Base-by-base conservation (phyloP, 2,888 invertebrate species). In the Nezara viridula region DNA sequence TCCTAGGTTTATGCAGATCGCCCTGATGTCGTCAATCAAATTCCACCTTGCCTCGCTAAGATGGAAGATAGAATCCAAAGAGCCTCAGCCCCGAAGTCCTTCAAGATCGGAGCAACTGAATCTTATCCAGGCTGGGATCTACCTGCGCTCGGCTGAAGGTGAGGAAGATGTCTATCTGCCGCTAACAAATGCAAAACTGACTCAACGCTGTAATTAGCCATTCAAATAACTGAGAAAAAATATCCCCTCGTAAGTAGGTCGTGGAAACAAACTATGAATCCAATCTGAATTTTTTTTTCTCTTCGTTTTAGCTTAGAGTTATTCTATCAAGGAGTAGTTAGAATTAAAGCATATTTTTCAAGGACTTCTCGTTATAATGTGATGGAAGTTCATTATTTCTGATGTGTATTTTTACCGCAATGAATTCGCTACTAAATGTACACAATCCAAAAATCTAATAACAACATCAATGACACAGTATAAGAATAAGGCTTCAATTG, bases 61-160 rank as follows among this genome's bases (percentile, higher is more conserved):
- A n/a, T n/a, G n/a, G 5, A 14, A 60, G 60, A 60, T 73, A 73
- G 66, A 73, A 73, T 44, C 14, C 81, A 44, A 44, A 47, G 40
- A 77, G 6, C 77, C 37, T 40, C 77, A 77, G n/a, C 24, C 81
- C 44, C 12, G n/a, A 47, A 24, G 81, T 81, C 44, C 81, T 44
- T 81, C 81, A 44, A 44, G 44, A 10, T 10, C 44, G 7, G 10
- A 44, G 44, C 81, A n/a, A 19, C 44, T n/a, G 44, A 44, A 81
- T 44, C 24, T 81, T 44, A 81, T 81, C 81, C 12, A 96, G 14
- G 37, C 16, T 3, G 44, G 12, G 44, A 44, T 77, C 44, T 10
- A 14, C n/a, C 44, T 14, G 81, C 12, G 32, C 94, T 92, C 14
- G 93, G 90, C 90, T 95, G 93, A 52, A 95, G 92, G 88, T 93